Percentiles rank a stretch among this genome's conserved stretches.
phyloP scores from a whole-genome alignment of 2,113 vertebrate species.

The Willisornis vidua region DNA sequence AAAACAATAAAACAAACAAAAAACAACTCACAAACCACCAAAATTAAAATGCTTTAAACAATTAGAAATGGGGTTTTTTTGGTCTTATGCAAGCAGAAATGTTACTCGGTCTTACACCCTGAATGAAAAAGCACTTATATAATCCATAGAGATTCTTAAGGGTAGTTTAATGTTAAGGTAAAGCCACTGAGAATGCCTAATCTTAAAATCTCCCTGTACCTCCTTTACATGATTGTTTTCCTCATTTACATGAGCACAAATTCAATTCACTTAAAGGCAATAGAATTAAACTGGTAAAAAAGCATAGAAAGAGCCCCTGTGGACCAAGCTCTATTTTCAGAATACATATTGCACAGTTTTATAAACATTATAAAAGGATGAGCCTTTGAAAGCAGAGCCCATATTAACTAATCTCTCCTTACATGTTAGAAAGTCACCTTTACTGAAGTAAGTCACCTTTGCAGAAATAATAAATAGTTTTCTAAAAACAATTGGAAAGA shows the following conservation, averaged over 20 bases:
- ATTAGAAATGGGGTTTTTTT: conserved; percentile 18
- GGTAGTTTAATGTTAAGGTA: conserved; percentile 37
- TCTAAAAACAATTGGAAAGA: neutral
- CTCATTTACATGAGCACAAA: neutral
- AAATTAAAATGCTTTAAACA: conserved; percentile 17
- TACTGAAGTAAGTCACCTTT: neutral
- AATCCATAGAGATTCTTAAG: conserved; percentile 49
- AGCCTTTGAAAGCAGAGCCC: neutral
- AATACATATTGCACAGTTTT: neutral
- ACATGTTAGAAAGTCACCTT: conserved; percentile 3
- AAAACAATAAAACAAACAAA: neutral
- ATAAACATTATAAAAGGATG: neutral
- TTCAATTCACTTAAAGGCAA: neutral
- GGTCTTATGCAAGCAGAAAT: conserved; percentile 33
- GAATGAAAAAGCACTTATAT: conserved; percentile 4
- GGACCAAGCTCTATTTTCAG: neutral
- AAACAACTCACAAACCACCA: neutral
- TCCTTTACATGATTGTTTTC: conserved; percentile 17
- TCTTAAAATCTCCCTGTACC: conserved; percentile 32
- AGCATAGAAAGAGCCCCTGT: neutral
- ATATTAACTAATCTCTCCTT: neutral
- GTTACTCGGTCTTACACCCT: conserved; percentile 22
- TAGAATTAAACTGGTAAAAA: neutral
- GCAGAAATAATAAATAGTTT: neutral
- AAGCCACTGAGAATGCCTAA: conserved; percentile 14